Conservation (phyloP, 2,888 invertebrate genomes). For the Timema cristinae region DNA sequence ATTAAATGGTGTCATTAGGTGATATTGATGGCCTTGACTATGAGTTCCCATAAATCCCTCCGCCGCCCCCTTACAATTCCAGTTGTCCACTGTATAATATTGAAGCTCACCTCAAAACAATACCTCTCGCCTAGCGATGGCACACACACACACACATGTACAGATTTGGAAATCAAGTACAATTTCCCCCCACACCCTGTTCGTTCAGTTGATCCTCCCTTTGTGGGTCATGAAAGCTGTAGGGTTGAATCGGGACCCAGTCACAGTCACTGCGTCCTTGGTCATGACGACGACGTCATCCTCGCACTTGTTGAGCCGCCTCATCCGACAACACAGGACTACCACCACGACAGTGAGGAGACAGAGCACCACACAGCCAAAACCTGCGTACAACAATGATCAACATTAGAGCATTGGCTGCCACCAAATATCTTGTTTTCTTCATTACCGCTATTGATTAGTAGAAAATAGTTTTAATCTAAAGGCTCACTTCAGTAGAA, state of each 20-base stretch:
- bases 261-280: slow-evolving; percentile 7
- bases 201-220: slow-evolving; percentile 55
- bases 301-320: slow-evolving; percentile 50
- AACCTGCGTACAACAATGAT: slow-evolving; percentile 39
- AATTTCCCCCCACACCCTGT: not conserved
- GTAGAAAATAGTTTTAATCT: no score
- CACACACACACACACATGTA: not conserved
- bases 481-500: no score
- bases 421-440: no score
- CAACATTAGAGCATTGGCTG: not conserved
- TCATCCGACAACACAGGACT: slow-evolving; percentile 71
- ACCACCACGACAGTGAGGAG: slow-evolving; percentile 68
- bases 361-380: slow-evolving; percentile 65
- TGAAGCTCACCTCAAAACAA: not conserved
- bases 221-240: slow-evolving; percentile 60
- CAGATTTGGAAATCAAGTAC: not conserved
- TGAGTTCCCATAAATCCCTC: no score
- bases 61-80: no score
- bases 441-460: no score
- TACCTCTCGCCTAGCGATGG: not conserved
- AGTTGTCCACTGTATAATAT: no score
- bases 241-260: slow-evolving; percentile 39
- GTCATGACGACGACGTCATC: slow-evolving; percentile 38
- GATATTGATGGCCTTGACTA: no score
- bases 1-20: no score